Conservation (phyloP, 1,140 invertebrate genomes). For the Branchinecta lynchi region DNA sequence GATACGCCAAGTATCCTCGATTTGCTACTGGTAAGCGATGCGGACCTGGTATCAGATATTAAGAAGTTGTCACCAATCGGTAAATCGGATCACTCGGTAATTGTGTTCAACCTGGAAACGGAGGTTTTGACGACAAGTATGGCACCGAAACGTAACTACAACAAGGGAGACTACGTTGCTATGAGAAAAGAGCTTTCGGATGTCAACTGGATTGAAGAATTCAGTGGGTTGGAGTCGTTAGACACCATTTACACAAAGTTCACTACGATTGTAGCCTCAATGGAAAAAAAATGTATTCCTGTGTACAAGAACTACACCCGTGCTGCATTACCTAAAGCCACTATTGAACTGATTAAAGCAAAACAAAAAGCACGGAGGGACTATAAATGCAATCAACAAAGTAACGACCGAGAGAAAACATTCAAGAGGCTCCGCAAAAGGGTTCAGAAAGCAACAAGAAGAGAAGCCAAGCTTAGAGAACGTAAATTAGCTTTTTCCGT, state of each 20-base stretch:
- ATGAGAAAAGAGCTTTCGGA: not conserved
- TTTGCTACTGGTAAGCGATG: constrained; percentile 12
- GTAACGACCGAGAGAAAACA: not conserved
- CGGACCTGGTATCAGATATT: constrained; percentile 11
- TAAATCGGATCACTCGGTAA: constrained; percentile 15
- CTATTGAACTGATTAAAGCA: not conserved
- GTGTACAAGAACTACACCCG: not conserved
- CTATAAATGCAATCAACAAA: constrained; percentile 6
- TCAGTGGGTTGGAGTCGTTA: constrained; percentile 2
- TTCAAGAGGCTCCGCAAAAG: constrained; percentile 1
- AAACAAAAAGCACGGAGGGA: not conserved
- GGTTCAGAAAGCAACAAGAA: constrained; percentile 13
- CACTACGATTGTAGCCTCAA: not conserved
- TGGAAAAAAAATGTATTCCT: constrained; percentile 4
- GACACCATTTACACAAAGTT: constrained; percentile 13
- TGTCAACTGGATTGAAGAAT: constrained; percentile 15
- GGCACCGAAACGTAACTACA: too few species aligned
- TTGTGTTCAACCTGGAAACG: constrained; percentile 8
- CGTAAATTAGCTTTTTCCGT: constrained; percentile 13
- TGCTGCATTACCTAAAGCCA: constrained; percentile 9
- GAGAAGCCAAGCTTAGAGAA: constrained; percentile 11
- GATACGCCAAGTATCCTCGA: constrained; percentile 14
- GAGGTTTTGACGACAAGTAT: not conserved
- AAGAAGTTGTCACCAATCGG: constrained; percentile 8
- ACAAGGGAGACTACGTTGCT: constrained; percentile 12